Conservation (phyloP, 1,140 invertebrate genomes). For the Pissodes strobi region DNA sequence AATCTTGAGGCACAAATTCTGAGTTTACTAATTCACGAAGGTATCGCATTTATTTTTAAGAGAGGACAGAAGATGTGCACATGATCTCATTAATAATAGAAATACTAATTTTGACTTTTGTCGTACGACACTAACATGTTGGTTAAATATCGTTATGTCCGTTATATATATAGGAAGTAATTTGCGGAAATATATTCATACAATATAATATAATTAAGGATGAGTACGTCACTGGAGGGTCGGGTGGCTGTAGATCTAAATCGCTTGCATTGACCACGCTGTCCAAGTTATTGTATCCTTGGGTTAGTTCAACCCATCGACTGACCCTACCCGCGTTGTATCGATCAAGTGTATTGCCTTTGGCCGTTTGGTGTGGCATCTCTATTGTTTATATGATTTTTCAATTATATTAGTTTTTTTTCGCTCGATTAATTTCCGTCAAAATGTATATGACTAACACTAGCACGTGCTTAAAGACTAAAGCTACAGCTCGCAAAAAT, state of each 20-base stretch:
- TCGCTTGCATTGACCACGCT: conserved; percentile 29
- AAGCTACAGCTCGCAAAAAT: no score
- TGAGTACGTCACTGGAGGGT: conserved; percentile 28
- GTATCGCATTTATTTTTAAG: no score
- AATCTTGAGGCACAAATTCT: no score
- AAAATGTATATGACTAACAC: no score
- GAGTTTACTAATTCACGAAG: no score
- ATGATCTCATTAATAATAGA: no score
- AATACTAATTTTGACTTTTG: no score
- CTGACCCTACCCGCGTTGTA: conserved; percentile 37
- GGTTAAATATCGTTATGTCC: no score
- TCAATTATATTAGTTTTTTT: conserved; percentile 21
- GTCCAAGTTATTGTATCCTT: conserved; percentile 36
- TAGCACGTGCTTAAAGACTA: no score
- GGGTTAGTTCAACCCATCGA: conserved; percentile 34
- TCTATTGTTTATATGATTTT: conserved; percentile 38
- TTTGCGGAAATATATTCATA: neutral
- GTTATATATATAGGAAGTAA: no score
- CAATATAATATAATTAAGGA: neutral
- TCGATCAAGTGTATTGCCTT: conserved; percentile 28
- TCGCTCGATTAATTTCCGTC: neutral
- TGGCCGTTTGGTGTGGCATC: conserved; percentile 33
- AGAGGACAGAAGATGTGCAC: no score
- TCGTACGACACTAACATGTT: no score
- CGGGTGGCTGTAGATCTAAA: conserved; percentile 24